Percentiles rank a stretch among this genome's conserved stretches.
Evolutionary conservation across 2,797 vertebrate species (phyloP).

Genomic region (Halcyon chelicuti): DNA sequence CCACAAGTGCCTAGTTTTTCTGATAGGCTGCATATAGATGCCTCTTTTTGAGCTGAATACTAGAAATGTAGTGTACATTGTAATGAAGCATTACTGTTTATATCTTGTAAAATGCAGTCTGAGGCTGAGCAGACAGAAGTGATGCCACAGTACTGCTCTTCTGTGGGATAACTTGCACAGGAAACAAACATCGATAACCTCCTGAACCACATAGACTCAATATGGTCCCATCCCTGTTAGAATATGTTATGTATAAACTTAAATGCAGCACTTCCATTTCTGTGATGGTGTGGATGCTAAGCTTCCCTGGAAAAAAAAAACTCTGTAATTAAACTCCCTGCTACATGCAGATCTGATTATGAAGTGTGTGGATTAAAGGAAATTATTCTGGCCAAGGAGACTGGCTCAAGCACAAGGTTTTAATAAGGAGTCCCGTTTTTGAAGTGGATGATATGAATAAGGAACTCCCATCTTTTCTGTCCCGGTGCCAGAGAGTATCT

Average conservation of each 20-base stretch:
- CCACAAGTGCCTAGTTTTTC: not conserved
- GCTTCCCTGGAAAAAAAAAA: not conserved
- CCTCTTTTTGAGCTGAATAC: not conserved
- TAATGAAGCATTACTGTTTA: not conserved
- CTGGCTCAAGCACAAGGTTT: not conserved
- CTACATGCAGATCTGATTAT: not conserved
- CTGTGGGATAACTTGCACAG: not conserved
- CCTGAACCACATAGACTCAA: rapidly evolving
- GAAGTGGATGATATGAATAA: not conserved
- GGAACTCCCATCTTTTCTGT: not conserved
- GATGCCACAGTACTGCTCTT: not conserved
- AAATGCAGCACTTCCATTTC: not conserved
- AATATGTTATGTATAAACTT: not conserved
- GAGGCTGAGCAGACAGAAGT: not conserved
- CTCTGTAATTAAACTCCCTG: not conserved
- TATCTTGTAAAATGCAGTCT: not conserved
- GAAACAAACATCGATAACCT: not conserved
- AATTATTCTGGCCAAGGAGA: not conserved
- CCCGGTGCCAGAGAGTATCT: not conserved
- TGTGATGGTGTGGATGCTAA: not conserved
- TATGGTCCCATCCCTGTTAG: not conserved
- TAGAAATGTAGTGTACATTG: not conserved
- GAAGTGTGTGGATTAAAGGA: not conserved
- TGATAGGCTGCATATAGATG: not conserved
- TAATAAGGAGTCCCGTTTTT: not conserved